Evolutionary conservation across 2,888 invertebrate genomes (phyloP).

Genomic region (Chymomyza caudatula): DNA sequence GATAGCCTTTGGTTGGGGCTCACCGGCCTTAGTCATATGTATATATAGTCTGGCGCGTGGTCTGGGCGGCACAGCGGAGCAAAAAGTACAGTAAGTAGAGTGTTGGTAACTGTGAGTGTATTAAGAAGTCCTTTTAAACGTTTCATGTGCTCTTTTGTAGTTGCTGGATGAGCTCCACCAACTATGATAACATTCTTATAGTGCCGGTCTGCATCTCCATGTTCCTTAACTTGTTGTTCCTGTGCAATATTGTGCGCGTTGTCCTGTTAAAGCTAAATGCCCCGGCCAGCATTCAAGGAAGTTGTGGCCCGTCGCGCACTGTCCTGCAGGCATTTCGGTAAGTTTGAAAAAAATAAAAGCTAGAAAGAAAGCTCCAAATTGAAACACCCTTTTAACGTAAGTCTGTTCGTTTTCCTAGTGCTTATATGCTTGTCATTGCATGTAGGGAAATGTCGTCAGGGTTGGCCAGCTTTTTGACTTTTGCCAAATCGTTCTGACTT

Average conservation of each 20-base stretch:
- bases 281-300: constrained; percentile 82
- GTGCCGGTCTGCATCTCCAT: constrained; percentile 89
- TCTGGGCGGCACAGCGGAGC: constrained; percentile 78
- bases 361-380: neutral
- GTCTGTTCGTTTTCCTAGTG: too few relatives aligned
- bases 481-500: too few relatives aligned
- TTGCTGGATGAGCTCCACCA: constrained; percentile 88
- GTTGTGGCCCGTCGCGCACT: constrained; percentile 83
- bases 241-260: constrained; percentile 93
- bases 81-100: constrained; percentile 81
- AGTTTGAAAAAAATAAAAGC: constrained; percentile 39
- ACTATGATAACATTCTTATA: constrained; percentile 85
- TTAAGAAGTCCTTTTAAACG: neutral
- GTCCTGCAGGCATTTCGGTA: constrained; percentile 87
- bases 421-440: too few relatives aligned
- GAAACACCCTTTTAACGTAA: too few relatives aligned
- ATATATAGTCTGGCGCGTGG: constrained; percentile 84
- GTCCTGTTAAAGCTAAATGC: constrained; percentile 89
- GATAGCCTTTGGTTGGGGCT: constrained; percentile 90
- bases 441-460: too few relatives aligned
- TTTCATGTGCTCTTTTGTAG: constrained; percentile 72
- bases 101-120: neutral
- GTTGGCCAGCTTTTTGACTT: too few relatives aligned
- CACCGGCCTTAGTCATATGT: constrained; percentile 84
- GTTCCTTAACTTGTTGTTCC: constrained; percentile 89